Conservation (phyloP, 2,113 vertebrate genomes). For the Hylia prasina region DNA sequence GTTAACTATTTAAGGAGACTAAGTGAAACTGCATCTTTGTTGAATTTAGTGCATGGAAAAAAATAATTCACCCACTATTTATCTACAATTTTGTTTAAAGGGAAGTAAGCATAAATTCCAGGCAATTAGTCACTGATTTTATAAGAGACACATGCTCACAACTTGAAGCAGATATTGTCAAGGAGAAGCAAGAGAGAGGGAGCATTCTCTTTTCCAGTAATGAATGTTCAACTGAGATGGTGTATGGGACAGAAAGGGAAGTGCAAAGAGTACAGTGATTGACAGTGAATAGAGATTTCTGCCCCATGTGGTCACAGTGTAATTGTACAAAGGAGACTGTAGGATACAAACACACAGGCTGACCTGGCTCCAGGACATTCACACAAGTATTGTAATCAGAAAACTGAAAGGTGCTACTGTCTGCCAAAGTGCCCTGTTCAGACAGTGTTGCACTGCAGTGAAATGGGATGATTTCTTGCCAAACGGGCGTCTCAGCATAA, state of each 20-base stretch:
- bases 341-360: neutral
- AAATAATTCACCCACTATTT: neutral
- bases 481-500: neutral
- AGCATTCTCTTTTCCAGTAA: neutral
- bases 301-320: neutral
- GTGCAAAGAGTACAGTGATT: neutral
- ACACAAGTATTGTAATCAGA: neutral
- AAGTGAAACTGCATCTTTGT: neutral
- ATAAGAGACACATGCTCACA: neutral
- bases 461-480: neutral
- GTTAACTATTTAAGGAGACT: neutral
- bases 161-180: neutral
- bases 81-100: neutral
- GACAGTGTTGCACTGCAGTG: neutral
- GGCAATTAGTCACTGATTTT: neutral
- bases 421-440: neutral
- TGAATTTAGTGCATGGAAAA: neutral
- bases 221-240: neutral
- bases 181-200: neutral
- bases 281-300: neutral
- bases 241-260: neutral
- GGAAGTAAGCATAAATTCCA: neutral
- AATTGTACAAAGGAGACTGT: neutral
- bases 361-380: neutral
- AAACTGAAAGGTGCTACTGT: neutral